phyloP scores from a whole-genome alignment of 2,113 vertebrate genomes.

The Brachypodius melanocephalos region DNA sequence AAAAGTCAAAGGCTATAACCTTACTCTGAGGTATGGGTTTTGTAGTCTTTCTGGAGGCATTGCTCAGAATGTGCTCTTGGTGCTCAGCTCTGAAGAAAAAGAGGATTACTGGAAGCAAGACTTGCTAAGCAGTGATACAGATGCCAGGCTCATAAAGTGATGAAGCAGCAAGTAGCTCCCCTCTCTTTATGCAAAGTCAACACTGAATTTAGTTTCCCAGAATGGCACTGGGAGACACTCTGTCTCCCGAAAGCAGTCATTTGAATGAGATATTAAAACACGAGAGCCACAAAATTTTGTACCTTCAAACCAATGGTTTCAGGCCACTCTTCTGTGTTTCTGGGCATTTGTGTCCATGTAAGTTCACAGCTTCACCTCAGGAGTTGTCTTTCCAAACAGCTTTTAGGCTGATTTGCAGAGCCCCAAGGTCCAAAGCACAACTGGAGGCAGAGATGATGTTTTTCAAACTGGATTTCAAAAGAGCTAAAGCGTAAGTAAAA shows the following conservation, averaged over 20 bases:
- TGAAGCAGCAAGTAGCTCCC: conserved; percentile 4
- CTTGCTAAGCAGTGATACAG: neutral
- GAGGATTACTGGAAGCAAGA: conserved; percentile 1
- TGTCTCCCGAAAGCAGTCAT: neutral
- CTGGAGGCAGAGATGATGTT: neutral
- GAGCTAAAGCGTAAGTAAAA: neutral
- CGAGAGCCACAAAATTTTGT: neutral
- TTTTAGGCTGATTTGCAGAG: neutral
- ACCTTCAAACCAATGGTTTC: neutral
- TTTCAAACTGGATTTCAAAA: neutral
- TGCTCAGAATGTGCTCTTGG: neutral
- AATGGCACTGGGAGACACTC: neutral
- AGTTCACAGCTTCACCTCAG: neutral
- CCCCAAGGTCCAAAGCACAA: neutral
- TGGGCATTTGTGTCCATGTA: neutral
- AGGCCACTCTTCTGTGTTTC: neutral
- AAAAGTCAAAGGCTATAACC: neutral
- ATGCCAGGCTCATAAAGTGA: neutral
- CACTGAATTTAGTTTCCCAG: neutral
- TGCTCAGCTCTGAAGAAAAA: neutral
- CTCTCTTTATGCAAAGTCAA: conserved; percentile 4
- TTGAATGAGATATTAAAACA: neutral
- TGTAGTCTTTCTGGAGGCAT: neutral
- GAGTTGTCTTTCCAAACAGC: neutral
- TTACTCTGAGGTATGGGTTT: neutral